Percentiles rank a stretch among this genome's conserved stretches.
Evolutionary conservation across 2,888 invertebrate species (phyloP).

Genomic region (Epinotia demarniana): DNA sequence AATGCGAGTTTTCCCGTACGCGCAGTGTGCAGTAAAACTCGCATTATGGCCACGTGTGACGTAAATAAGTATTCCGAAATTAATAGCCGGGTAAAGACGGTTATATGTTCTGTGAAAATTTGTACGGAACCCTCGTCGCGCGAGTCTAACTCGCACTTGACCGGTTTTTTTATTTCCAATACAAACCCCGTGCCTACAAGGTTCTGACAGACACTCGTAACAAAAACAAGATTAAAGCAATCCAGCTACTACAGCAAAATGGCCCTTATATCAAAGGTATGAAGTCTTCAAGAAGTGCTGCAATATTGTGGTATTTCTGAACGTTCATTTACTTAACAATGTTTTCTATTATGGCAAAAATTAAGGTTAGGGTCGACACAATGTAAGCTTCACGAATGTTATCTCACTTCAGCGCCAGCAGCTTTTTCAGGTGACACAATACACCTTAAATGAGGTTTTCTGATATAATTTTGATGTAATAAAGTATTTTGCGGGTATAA

Average conservation of each 20-base stretch:
- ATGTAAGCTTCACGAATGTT: slow-evolving; percentile 53
- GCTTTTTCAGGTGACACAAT: slow-evolving; percentile 49
- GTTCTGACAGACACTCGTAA: neutral
- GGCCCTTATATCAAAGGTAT: neutral
- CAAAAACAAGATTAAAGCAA: neutral
- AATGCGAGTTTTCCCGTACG: no score
- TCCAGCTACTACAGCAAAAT: neutral
- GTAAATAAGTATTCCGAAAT: no score
- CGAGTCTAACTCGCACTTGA: no score
- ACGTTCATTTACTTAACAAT: slow-evolving; percentile 53
- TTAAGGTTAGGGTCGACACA: slow-evolving; percentile 49
- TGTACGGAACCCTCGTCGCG: no score
- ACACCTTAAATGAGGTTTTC: slow-evolving; percentile 21
- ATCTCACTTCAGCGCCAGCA: slow-evolving; percentile 50
- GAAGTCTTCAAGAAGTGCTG: neutral
- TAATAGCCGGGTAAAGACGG: no score
- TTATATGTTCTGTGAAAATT: no score
- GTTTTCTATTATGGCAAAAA: slow-evolving; percentile 56
- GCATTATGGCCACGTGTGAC: no score
- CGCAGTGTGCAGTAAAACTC: no score
- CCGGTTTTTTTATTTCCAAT: neutral
- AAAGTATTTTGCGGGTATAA: slow-evolving; percentile 6
- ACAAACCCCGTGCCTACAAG: neutral
- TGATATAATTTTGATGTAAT: neutral
- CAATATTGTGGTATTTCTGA: neutral